Evolutionary conservation across 2,797 vertebrate species (phyloP).

Genomic region (Cyclura pinguis): DNA sequence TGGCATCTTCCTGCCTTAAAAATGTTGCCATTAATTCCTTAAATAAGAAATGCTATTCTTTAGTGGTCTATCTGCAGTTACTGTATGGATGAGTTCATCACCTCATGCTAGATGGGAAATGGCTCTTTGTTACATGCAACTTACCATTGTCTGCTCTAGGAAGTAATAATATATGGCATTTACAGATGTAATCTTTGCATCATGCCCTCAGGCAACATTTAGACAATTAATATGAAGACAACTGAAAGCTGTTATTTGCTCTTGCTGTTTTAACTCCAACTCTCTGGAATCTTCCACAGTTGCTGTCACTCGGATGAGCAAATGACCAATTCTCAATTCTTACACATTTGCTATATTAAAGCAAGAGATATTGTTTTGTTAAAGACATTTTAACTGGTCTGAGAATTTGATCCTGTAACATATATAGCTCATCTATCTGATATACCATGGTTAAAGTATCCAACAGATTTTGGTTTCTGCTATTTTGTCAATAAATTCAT

Average conservation of each 20-base stretch:
- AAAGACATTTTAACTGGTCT: not conserved
- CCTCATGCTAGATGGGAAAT: slow-evolving; percentile 15
- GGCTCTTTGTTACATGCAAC: not conserved
- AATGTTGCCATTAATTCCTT: not conserved
- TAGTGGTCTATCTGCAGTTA: not conserved
- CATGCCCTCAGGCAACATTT: slow-evolving; percentile 31
- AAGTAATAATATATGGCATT: slow-evolving; percentile 42
- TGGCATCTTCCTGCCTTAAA: not conserved
- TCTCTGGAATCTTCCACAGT: slow-evolving; percentile 10
- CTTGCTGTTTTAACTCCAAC: not conserved
- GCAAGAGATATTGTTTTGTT: not conserved
- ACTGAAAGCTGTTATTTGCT: slow-evolving; percentile 28
- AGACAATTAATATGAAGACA: slow-evolving; percentile 35
- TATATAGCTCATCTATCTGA: not conserved
- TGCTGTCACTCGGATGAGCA: not conserved
- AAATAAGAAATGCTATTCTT: not conserved
- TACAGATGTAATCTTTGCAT: slow-evolving; percentile 37
- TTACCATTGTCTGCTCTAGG: slow-evolving; percentile 2
- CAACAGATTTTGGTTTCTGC: not conserved
- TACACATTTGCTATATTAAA: slow-evolving; percentile 21
- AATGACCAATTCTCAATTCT: not conserved
- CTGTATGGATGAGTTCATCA: slow-evolving; percentile 14
- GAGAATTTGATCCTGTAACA: not conserved
- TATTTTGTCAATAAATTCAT: not conserved
- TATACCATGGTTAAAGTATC: not conserved